Evolutionary conservation across 2,888 invertebrate genomes (phyloP).

Genomic region (Brenthis daphne): DNA sequence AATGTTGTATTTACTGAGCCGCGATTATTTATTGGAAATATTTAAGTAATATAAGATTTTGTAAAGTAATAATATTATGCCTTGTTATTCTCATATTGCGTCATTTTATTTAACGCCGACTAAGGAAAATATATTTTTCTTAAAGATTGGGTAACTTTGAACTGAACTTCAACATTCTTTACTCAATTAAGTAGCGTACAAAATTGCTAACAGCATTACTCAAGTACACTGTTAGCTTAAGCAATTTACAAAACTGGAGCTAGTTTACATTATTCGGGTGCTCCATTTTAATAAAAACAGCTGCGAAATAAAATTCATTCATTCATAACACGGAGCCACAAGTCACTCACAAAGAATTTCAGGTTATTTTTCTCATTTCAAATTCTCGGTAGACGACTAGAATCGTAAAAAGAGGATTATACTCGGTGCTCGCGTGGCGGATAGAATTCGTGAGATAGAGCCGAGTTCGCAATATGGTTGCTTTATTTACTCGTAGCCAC

Average conservation of each 20-base stretch:
- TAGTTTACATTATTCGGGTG: conserved; percentile 38
- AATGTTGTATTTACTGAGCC: neutral
- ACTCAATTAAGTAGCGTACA: conserved; percentile 4
- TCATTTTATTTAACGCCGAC: too few species aligned
- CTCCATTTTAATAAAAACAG: conserved; percentile 40
- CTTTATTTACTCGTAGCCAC: conserved; percentile 77
- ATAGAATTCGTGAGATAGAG: conserved; percentile 76
- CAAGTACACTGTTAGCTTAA: conserved; percentile 31
- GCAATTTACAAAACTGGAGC: conserved; percentile 39
- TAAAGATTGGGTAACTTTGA: too few species aligned
- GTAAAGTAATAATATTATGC: too few species aligned
- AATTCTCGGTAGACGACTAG: conserved; percentile 74
- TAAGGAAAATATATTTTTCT: too few species aligned
- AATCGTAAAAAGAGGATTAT: conserved; percentile 82
- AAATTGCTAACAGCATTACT: conserved; percentile 29
- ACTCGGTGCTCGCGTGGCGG: conserved; percentile 65
- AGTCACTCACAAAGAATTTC: conserved; percentile 68
- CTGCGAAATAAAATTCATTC: conserved; percentile 54
- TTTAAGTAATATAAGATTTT: too few species aligned
- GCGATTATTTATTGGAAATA: too few species aligned
- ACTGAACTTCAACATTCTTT: neutral
- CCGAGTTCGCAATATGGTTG: conserved; percentile 76
- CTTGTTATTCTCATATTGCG: too few species aligned
- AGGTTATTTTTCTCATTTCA: conserved; percentile 79
- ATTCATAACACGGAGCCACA: conserved; percentile 64